Base-by-base conservation (phyloP, 1,140 invertebrate species). In the Aricia agestis region DNA sequence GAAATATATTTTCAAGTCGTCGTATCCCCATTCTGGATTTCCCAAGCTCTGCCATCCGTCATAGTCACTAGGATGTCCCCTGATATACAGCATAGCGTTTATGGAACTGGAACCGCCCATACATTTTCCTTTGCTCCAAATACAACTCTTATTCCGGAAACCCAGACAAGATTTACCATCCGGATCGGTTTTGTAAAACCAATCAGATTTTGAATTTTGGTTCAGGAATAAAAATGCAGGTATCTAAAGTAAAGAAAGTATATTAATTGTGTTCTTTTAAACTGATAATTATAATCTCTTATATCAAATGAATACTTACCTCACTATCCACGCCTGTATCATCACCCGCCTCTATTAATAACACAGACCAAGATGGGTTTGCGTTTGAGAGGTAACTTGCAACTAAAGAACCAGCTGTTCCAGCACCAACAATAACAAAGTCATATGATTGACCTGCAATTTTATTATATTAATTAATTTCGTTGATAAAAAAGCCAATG, bases 81-180 rank as follows among this genome's bases (percentile, higher is more conserved):
- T 91, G 0, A 96, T 87, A 80, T 97, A 96, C 1, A 97, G 86
- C 96, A 98, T 97, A 2, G 94, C 96, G 87, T 98, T 98, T 15
- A 97, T 94, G 0, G 93, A 94, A 1, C 95, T 95, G 11, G 94
- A 94, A 1, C 97, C 97, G 2, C 97, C 97, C 6, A 97, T 80
- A 9, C 93, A 93, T 79, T 94, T 95, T 0, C 95, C 96, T 70
- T 94, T 93, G 0, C 94, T 93, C 95, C 95, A 96, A 70, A 89
- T 91, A 74, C 95, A 96, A 7, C 85, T 84, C 31, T 93, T 86
- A 10, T 92, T 82, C 25, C 65, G 87, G 70, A 92, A 84, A 1
- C 89, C 88, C 61, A 92, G 86, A 74, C 95, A 95, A n/a, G 92
- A 90, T 1, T 80, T 80, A 0, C 78, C 77, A 74, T 95, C 92